A percentile compares a stretch with the other conserved stretches of the same genome.
Conservation (phyloP, 2,797 vertebrate genomes). For the Smutsia temminckii region DNA sequence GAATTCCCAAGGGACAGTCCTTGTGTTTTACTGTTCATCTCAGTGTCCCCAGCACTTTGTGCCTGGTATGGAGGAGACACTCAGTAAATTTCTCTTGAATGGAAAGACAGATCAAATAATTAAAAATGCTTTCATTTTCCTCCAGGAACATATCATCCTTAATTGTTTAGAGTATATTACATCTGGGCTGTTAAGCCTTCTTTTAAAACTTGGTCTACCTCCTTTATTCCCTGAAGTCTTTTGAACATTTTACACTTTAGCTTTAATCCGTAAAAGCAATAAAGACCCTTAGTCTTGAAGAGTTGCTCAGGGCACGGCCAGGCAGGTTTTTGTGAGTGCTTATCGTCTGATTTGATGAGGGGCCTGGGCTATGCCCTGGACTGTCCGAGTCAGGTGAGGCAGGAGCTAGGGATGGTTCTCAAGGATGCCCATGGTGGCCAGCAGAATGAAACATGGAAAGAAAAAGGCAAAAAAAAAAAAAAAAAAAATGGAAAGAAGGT, state of each 20-base stretch:
- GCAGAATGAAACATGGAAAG: neutral
- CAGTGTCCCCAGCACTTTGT: neutral
- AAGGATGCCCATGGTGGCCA: neutral
- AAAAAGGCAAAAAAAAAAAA: neutral
- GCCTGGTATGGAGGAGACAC: neutral
- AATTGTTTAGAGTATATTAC: neutral
- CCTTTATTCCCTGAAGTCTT: neutral
- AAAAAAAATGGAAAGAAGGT: neutral
- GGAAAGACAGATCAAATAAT: neutral
- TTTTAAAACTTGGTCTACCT: neutral
- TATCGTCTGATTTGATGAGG: neutral
- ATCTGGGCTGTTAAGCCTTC: neutral
- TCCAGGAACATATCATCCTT: neutral
- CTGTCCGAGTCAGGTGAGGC: neutral
- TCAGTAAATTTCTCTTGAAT: neutral
- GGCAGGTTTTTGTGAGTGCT: neutral
- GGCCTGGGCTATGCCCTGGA: neutral
- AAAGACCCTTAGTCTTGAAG: neutral
- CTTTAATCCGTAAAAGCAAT: neutral
- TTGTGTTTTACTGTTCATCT: neutral
- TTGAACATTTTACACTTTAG: neutral
- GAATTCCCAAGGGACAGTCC: neutral
- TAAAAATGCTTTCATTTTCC: neutral
- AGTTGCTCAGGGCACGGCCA: neutral
- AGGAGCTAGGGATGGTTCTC: neutral